Percentiles rank a stretch among this genome's conserved stretches.
Conservation (phyloP, 2,888 invertebrate species). For the Cantharis nigra region DNA sequence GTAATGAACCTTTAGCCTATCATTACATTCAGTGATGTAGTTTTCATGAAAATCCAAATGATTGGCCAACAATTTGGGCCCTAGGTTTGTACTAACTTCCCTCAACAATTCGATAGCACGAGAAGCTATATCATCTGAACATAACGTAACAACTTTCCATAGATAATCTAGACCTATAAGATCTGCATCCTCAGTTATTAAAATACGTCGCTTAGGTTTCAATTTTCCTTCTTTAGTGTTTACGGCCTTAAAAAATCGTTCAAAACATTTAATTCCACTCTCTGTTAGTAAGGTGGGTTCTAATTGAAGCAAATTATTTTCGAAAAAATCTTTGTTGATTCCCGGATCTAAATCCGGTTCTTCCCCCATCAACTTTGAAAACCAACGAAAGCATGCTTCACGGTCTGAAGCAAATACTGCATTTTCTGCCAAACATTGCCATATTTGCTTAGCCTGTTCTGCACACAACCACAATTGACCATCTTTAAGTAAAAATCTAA, state of each 20-base stretch:
- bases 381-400: conserved; percentile 98
- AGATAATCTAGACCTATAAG: conserved; percentile 95
- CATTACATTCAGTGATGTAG: conserved; percentile 90
- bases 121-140: conserved; percentile 89
- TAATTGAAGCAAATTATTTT: conserved; percentile 88
- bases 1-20: conserved; percentile 83
- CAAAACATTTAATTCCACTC: conserved; percentile 90
- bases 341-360: conserved; percentile 97
- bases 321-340: conserved; percentile 94
- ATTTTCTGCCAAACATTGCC: conserved; percentile 93
- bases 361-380: conserved; percentile 94
- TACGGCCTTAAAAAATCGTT: conserved; percentile 91
- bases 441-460: conserved; percentile 95
- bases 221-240: conserved; percentile 94
- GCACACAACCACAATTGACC: conserved; percentile 96
- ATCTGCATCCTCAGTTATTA: conserved; percentile 91
- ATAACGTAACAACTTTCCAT: conserved; percentile 83
- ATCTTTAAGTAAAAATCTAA: conserved; percentile 87
- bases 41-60: conserved; percentile 86
- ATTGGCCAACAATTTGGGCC: conserved; percentile 79
- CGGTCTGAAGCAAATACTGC: conserved; percentile 91
- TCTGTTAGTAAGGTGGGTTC: conserved; percentile 91
- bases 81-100: conserved; percentile 92
- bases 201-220: conserved; percentile 81
- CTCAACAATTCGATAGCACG: conserved; percentile 90